Evolutionary conservation across 1,140 invertebrate species (phyloP).

Genomic region (Penaeus vannamei): DNA sequence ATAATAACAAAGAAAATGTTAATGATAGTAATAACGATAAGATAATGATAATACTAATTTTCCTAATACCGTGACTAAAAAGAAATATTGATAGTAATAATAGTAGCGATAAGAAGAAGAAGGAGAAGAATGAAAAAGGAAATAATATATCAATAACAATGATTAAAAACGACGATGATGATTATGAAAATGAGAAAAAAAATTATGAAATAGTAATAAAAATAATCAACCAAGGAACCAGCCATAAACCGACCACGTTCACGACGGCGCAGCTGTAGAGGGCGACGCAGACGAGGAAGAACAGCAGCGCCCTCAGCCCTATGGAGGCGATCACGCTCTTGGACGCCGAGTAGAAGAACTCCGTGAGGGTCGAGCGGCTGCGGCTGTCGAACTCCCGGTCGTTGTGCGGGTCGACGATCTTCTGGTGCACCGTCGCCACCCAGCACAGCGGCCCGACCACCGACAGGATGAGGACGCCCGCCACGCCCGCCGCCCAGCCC

Average conservation of each 20-base stretch:
- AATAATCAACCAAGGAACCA: no score
- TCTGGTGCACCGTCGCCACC: conserved; percentile 78
- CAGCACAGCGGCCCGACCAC: conserved; percentile 78
- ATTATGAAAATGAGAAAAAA: no score
- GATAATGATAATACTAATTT: no score
- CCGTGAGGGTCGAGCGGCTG: conserved; percentile 70
- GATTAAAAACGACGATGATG: no score
- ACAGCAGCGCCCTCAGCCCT: conserved; percentile 77
- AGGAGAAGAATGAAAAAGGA: no score
- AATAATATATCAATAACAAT: no score
- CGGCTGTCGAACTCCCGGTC: conserved; percentile 71
- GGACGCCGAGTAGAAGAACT: conserved; percentile 73
- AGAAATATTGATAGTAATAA: no score
- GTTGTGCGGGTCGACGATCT: conserved; percentile 71
- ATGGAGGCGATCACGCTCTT: conserved; percentile 77
- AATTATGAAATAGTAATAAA: no score
- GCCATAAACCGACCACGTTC: conserved; percentile 73
- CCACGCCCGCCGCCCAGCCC: conserved; percentile 68
- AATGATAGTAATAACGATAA: no score
- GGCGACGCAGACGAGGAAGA: conserved; percentile 78
- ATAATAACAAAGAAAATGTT: no score
- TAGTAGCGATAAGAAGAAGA: no score
- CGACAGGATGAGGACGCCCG: conserved; percentile 72
- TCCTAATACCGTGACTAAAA: no score
- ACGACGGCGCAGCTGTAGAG: conserved; percentile 79